Percentiles rank a stretch among this genome's conserved stretches.
Evolutionary conservation across 1,140 invertebrate genomes (phyloP).

Genomic region (Nautilus pompilius): DNA sequence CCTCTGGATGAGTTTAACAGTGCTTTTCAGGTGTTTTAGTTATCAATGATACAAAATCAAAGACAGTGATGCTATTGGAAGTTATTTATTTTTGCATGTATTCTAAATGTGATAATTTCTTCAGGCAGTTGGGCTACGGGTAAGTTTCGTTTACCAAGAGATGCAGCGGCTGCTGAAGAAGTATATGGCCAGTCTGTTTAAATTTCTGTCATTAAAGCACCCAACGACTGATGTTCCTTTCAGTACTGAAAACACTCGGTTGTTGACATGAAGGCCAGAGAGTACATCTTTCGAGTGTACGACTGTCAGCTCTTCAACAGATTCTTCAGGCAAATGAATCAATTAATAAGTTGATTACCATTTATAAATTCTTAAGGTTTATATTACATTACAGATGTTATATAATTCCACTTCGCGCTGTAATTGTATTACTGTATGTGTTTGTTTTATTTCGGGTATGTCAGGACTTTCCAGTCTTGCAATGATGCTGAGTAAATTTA

Average conservation of each 20-base stretch:
- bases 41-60: neutral
- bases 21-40: constrained; percentile 11
- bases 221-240: neutral
- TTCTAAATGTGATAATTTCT: neutral
- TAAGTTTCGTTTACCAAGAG: constrained; percentile 6
- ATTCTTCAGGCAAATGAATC: constrained; percentile 5
- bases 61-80: neutral
- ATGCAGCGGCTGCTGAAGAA: constrained; percentile 7
- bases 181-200: constrained; percentile 10
- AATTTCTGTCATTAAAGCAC: neutral
- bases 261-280: constrained; percentile 3
- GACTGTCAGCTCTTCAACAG: neutral
- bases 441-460: too few species aligned
- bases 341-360: too few species aligned
- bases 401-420: too few species aligned
- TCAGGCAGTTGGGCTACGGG: constrained; percentile 1
- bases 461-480: neutral
- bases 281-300: neutral
- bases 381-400: too few species aligned
- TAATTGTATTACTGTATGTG: too few species aligned
- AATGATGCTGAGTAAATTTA: constrained; percentile 7
- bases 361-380: too few species aligned
- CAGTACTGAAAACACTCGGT: neutral
- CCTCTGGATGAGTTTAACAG: too few species aligned
- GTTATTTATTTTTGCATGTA: neutral